These are phyloP conservation scores for Meteorus sp. DNA, from an alignment of 1,140 invertebrate genomes.

Conservation along the genomic window DNA sequence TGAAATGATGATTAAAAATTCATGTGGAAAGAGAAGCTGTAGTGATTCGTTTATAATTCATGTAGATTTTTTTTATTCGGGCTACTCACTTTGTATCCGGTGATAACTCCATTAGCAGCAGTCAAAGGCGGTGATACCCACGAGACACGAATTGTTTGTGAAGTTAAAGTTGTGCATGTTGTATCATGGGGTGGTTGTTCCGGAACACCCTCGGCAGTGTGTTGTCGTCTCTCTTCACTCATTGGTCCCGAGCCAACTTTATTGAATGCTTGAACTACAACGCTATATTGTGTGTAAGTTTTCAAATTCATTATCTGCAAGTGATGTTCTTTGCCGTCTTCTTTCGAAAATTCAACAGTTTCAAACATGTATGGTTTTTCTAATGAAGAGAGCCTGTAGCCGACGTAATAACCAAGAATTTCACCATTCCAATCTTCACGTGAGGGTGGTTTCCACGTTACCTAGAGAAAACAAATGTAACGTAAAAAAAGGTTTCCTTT, in stretches of 20 bases:
- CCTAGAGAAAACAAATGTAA: slow-evolving; percentile 35
- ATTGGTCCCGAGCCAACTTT: slow-evolving; percentile 90
- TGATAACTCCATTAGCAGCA: slow-evolving; percentile 91
- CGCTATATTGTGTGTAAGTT: slow-evolving; percentile 92
- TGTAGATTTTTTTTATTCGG: too few species aligned
- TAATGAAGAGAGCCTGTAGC: slow-evolving; percentile 83
- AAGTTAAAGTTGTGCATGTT: slow-evolving; percentile 86
- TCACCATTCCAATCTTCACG: slow-evolving; percentile 91
- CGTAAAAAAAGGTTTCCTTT: too few species aligned
- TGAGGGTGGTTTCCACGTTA: slow-evolving; percentile 88
- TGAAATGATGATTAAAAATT: too few species aligned
- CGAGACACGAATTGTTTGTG: slow-evolving; percentile 89
- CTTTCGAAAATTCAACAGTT: slow-evolving; percentile 88
- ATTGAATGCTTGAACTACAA: slow-evolving; percentile 94
- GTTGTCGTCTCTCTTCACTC: slow-evolving; percentile 85
- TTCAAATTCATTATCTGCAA: slow-evolving; percentile 80
- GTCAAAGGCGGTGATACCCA: slow-evolving; percentile 90
- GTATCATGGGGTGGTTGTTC: slow-evolving; percentile 91
- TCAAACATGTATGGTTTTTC: slow-evolving; percentile 91
- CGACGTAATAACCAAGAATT: slow-evolving; percentile 88
- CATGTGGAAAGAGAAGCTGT: too few species aligned
- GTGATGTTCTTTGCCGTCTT: slow-evolving; percentile 88
- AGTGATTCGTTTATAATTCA: too few species aligned
- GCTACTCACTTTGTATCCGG: slow-evolving; percentile 79
- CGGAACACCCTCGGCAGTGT: slow-evolving; percentile 90